A percentile compares a stretch with the other conserved stretches of the same genome.
Conservation (phyloP, 1,140 invertebrate genomes). For the Uloborus diversus region DNA sequence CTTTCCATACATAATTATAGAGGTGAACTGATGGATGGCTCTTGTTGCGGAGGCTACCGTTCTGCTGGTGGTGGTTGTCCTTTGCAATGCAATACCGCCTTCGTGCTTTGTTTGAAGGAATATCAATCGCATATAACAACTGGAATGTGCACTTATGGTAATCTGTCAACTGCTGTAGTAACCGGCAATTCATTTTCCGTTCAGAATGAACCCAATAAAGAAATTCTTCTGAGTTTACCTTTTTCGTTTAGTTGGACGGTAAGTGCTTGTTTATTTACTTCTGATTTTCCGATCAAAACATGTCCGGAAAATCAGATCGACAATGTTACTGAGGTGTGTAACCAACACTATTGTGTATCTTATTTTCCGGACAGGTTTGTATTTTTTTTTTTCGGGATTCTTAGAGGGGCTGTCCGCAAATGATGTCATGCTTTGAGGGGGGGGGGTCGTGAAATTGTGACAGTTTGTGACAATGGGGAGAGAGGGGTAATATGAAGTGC, state of each 20-base stretch:
- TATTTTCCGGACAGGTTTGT: too few relatives aligned
- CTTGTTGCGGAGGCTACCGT: constrained; percentile 78
- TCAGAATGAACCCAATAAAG: constrained; percentile 75
- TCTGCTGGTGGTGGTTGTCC: constrained; percentile 63
- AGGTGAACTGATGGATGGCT: constrained; percentile 79
- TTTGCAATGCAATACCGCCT: constrained; percentile 80
- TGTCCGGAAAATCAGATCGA: too few relatives aligned
- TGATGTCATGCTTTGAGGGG: too few relatives aligned
- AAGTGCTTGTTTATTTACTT: constrained; percentile 68
- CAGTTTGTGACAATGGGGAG: too few relatives aligned
- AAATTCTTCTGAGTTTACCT: constrained; percentile 74
- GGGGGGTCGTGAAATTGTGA: too few relatives aligned
- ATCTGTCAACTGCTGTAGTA: constrained; percentile 82
- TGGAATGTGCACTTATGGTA: constrained; percentile 88
- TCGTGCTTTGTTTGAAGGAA: constrained; percentile 89
- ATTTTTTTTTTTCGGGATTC: too few relatives aligned
- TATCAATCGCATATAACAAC: constrained; percentile 84
- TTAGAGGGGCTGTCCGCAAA: too few relatives aligned
- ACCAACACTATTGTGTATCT: too few relatives aligned
- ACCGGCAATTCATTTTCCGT: constrained; percentile 88
- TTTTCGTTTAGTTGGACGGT: constrained; percentile 93
- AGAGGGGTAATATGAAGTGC: too few relatives aligned
- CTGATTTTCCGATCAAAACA: too few relatives aligned
- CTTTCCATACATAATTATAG: constrained; percentile 87
- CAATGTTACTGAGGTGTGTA: too few relatives aligned